phyloP scores from a whole-genome alignment of 2,113 vertebrate species.

The Zapornia atra region DNA sequence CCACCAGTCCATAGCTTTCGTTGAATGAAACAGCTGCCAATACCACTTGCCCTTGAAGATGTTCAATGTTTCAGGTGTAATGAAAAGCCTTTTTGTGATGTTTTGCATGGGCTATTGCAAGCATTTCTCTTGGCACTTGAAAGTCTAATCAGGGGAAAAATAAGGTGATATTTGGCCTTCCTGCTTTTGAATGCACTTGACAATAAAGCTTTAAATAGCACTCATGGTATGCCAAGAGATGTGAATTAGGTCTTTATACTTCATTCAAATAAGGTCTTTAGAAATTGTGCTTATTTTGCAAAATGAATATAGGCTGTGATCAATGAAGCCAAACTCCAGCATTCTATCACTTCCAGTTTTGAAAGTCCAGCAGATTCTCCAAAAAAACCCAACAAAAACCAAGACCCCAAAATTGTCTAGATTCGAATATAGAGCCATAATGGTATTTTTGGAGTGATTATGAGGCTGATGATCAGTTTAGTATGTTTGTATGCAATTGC shows the following conservation, averaged over 20 bases:
- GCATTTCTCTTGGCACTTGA: neutral
- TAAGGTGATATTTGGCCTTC: neutral
- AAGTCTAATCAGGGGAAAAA: neutral
- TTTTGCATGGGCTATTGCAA: neutral
- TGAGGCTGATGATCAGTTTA: neutral
- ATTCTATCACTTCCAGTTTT: neutral
- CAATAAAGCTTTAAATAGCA: neutral
- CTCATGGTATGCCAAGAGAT: neutral
- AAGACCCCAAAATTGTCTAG: neutral
- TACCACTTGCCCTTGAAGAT: conserved; percentile 1
- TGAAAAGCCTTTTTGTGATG: neutral
- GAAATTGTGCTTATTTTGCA: conserved; percentile 32
- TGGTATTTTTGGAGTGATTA: neutral
- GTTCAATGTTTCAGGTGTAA: neutral
- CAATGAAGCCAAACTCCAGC: conserved; percentile 7
- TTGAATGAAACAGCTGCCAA: conserved; percentile 13
- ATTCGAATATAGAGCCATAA: neutral
- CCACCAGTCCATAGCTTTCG: neutral
- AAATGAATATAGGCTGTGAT: neutral
- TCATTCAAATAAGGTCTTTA: conserved; percentile 32
- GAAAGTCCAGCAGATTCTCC: neutral
- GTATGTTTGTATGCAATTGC: neutral
- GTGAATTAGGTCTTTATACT: conserved; percentile 17
- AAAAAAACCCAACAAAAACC: no score
- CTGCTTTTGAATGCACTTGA: neutral